Evolutionary conservation across 2,797 vertebrate genomes (phyloP), one percentile per base, ranked within the genome.

Genomic region (Cyprinodon diabolis): DNA sequence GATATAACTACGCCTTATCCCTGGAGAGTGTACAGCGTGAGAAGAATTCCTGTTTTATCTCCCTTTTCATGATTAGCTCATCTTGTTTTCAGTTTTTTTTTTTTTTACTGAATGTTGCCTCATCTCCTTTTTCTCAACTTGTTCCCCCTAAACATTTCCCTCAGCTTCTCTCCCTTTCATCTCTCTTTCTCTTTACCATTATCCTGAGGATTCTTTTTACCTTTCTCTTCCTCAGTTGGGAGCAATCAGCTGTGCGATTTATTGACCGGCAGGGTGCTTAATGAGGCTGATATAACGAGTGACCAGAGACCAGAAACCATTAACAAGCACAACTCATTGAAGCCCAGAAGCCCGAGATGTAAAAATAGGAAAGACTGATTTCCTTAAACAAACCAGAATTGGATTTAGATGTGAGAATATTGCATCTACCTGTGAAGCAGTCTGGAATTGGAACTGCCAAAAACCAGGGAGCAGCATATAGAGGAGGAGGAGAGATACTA

Each of bases 241-340:
- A 0, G 66, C 82, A 76, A 76, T 82, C 83, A 87, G 54, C 73
- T 55, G 73, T 60, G 72, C 68, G 82, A 76, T 83, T 80, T 87
- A 90, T 86, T 83, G 86, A 91, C 80, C 79, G 80, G 82, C 68
- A 71, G 68, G 75, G 67, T 19, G 60, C 68, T 87, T 91, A 94
- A 93, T 91, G 88, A 93, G 87, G 84, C 84, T 66, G 83, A 82
- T 70, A 86, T 74, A 91, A 90, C 47, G 70, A 87, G 81, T 77
- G 85, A 82, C 87, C 80, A 71, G 86, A 84, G 83, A 84, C 80
- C 80, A 75, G 74, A 85, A 85, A 85, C 81, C 89, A 89, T 85
- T 82, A 85, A 89, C 80, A 86, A 72, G 77, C 74, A 71, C 69
- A 74, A 77, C 79, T 89, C 80, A 87, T 89, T 91, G 86, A 81